phyloP scores from a whole-genome alignment of 2,113 vertebrate genomes.

The Amblyornis subalaris region DNA sequence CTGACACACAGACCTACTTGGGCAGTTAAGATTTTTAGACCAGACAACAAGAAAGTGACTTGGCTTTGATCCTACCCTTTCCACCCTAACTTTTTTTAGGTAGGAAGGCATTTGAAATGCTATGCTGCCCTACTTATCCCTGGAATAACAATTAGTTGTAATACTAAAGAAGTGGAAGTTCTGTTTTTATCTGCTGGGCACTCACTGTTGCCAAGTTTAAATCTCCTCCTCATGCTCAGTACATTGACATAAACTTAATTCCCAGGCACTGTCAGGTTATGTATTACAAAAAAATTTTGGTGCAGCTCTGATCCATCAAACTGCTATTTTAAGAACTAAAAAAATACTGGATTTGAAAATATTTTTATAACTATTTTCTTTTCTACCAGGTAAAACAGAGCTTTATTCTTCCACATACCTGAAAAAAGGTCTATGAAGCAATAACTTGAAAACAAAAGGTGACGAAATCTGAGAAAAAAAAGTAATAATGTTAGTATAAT shows the following conservation, averaged over 20 bases:
- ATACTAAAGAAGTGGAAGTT: neutral
- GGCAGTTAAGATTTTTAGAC: neutral
- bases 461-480: slow-evolving; percentile 87
- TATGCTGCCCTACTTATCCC: neutral
- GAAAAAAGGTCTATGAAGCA: slow-evolving; percentile 96
- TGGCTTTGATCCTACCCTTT: neutral
- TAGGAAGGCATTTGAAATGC: neutral
- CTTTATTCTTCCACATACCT: slow-evolving; percentile 73
- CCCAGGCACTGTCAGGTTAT: neutral
- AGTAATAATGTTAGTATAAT: neutral
- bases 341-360: rapidly evolving
- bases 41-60: neutral
- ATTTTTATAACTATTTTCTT: neutral
- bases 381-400: neutral
- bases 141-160: neutral
- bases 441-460: slow-evolving; percentile 94
- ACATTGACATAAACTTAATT: neutral
- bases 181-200: neutral
- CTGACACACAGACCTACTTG: neutral
- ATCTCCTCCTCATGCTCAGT: neutral
- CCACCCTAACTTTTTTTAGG: neutral
- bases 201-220: neutral
- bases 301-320: neutral
- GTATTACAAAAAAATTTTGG: neutral
- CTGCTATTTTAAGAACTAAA: neutral